Conservation (phyloP, 2,888 invertebrate genomes). For the Priocnemis perturbator region DNA sequence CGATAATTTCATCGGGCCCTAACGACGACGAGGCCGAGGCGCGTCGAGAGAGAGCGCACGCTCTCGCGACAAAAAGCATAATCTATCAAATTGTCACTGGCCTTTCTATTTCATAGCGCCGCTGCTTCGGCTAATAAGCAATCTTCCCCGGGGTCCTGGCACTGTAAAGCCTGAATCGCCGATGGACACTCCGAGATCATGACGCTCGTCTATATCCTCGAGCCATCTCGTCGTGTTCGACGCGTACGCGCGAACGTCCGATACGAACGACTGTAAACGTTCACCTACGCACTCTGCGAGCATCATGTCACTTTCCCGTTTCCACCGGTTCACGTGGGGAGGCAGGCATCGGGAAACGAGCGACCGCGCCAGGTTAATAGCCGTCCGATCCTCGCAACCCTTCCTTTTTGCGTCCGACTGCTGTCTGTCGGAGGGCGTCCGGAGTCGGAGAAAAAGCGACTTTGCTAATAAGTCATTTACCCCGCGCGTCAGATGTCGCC, state of each 20-base stretch:
- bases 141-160: slow-evolving; percentile 42
- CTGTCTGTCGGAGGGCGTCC: too few relatives aligned
- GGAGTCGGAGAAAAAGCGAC: slow-evolving; percentile 43
- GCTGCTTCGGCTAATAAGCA: slow-evolving; percentile 62
- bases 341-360: too few relatives aligned
- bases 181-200: neutral
- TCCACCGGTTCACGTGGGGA: too few relatives aligned
- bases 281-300: too few relatives aligned
- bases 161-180: slow-evolving; percentile 32
- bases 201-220: neutral
- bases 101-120: slow-evolving; percentile 60
- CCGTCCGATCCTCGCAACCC: slow-evolving; percentile 49
- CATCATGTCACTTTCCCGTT: too few relatives aligned
- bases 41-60: slow-evolving; percentile 18
- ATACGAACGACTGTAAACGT: too few relatives aligned
- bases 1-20: slow-evolving; percentile 51
- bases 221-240: neutral
- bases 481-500: slow-evolving; percentile 63
- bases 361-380: slow-evolving; percentile 55
- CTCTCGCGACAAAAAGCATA: slow-evolving; percentile 53
- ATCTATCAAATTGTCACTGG: slow-evolving; percentile 73
- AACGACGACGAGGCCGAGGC: slow-evolving; percentile 48
- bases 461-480: slow-evolving; percentile 62
- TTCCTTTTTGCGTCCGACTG: slow-evolving; percentile 48
- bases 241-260: too few relatives aligned